Percentiles rank a stretch among this genome's conserved stretches.
These are phyloP conservation scores for Eupristina koningsbergeri DNA, from an alignment of 1,140 invertebrate genomes.

Conservation along the genomic window DNA sequence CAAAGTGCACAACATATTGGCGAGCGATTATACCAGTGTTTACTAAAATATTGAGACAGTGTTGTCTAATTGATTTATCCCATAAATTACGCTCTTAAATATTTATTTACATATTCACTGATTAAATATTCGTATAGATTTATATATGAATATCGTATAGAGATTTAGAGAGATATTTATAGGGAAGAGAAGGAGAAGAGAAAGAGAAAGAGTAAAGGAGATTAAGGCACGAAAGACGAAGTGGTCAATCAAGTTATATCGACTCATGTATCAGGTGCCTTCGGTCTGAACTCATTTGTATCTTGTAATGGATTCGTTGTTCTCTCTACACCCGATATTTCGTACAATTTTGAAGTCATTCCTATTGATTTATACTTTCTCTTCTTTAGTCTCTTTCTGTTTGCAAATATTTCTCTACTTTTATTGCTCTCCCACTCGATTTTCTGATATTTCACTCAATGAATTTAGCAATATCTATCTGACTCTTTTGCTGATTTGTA, in stretches of 20 bases:
- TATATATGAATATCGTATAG: background rate
- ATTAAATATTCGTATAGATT: no score
- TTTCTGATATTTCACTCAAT: background rate
- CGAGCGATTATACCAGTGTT: no score
- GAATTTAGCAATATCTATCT: background rate
- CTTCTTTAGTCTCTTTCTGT: background rate
- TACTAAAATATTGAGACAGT: no score
- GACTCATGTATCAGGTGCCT: background rate
- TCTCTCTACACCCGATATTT: background rate
- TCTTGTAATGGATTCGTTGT: constrained; percentile 25
- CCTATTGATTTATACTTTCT: background rate
- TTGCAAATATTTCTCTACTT: background rate
- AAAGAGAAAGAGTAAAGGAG: no score
- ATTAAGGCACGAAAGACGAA: background rate
- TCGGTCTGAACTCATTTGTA: constrained; percentile 7
- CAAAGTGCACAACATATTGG: no score
- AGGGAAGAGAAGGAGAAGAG: no score
- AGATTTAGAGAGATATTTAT: no score
- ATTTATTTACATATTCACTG: no score
- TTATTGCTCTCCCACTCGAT: background rate
- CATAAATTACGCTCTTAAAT: no score
- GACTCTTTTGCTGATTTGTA: background rate
- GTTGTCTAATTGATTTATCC: no score
- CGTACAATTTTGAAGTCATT: no score
- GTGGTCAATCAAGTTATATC: constrained; percentile 10